Percentiles rank a stretch among this genome's conserved stretches.
Evolutionary conservation across 92 coral and sea anemone genomes (phyloP).

Genomic region (Plumapathes pennacea): DNA sequence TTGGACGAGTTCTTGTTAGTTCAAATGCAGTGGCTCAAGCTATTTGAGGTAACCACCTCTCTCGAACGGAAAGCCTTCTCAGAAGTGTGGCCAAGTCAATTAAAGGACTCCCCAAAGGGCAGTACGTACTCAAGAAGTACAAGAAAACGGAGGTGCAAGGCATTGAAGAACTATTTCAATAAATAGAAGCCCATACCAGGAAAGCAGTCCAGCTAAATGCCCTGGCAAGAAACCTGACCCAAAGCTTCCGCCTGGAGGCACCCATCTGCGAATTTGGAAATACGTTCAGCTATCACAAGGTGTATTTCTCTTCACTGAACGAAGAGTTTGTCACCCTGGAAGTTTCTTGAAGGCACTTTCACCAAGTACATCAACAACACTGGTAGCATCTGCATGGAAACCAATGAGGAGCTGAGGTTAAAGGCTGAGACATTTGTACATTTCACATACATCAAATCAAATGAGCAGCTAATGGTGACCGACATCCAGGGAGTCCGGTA

Average conservation of each 20-base stretch:
- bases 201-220: slow-evolving; percentile 67
- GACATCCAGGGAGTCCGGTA: slow-evolving; percentile 54
- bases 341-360: slow-evolving; percentile 46
- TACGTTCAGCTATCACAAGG: slow-evolving; percentile 51
- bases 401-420: slow-evolving; percentile 27
- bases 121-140: slow-evolving; percentile 57
- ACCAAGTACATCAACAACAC: slow-evolving; percentile 48
- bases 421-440: slow-evolving; percentile 56
- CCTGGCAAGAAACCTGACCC: slow-evolving; percentile 58
- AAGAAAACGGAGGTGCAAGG: slow-evolving; percentile 27
- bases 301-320: slow-evolving; percentile 41
- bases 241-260: slow-evolving; percentile 31
- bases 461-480: slow-evolving; percentile 48
- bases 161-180: slow-evolving; percentile 38
- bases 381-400: slow-evolving; percentile 44
- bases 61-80: slow-evolving; percentile 28
- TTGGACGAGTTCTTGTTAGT: slow-evolving; percentile 46
- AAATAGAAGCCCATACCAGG: slow-evolving; percentile 55
- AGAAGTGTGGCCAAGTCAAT: slow-evolving; percentile 40
- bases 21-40: slow-evolving; percentile 39
- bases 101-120: slow-evolving; percentile 38
- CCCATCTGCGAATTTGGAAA: slow-evolving; percentile 41
- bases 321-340: slow-evolving; percentile 52
- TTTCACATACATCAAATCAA: slow-evolving; percentile 35
- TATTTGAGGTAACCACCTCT: slow-evolving; percentile 25